Evolutionary conservation across 2,888 invertebrate genomes (phyloP), one percentile per base, ranked within the genome.

Genomic region (Ypsolopha sequella): DNA sequence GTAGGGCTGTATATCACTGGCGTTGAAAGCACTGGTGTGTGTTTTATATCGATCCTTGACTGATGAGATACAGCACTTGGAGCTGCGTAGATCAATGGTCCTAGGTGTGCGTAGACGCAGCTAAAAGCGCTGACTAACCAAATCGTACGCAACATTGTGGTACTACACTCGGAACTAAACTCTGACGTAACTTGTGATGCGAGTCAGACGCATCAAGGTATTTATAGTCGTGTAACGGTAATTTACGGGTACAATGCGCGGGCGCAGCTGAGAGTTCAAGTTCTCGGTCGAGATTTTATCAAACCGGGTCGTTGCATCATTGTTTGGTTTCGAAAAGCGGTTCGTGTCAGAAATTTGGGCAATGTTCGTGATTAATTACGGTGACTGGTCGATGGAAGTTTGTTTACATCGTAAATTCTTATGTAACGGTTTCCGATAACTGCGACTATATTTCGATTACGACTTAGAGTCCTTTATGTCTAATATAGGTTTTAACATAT

Each of bases 11-110:
- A 82, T 39, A 81, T 59, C 8, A 80, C 52, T 1, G 79, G 77
- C 0, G 66, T 57, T 2, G 72, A 56, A 55, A 79, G 56, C 36
- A 69, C 64, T 34, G 77, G 78, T 24, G 65, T 63, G 51, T 80
- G 76, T 51, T 66, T 70, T 46, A 89, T 82, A 58, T 89, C 85
- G 50, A 88, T 75, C 49, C 88, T 79, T 50, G 89, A 88, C 64
- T 89, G 89, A 63, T 87, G 87, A 1, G 88, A 88, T 24, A 89
- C 88, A 44, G 89, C 81, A 61, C 87, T 87, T 1, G 89, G 88
- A 35, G 87, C 82, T 13, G 80, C 73, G 56, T 80, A 76, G 57
- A 82, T 75, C 7, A 80, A 50, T 46, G 79, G 78, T 46, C 65
- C 59, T 35, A 73, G 43, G 58, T 81, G 71, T 60, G 73, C 62